phyloP scores from a whole-genome alignment of 37 sponge, comb jelly and placozoan genomes.

The Chondrilla cf. caribensis region DNA sequence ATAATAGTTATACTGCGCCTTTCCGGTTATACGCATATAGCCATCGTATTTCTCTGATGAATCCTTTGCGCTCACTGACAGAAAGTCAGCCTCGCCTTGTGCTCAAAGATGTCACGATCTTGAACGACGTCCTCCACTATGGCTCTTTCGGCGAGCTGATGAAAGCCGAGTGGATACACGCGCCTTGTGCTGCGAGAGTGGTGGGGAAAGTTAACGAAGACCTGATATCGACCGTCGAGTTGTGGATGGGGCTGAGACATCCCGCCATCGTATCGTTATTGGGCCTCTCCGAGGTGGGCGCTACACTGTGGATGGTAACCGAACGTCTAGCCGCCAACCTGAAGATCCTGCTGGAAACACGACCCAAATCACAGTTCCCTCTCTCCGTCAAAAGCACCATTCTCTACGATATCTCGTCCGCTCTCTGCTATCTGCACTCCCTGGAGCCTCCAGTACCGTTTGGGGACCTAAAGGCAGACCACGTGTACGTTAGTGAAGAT shows the following conservation, averaged over 20 bases:
- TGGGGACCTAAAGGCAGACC: neutral
- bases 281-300: neutral
- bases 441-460: neutral
- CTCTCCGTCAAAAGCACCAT: neutral
- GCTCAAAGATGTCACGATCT: too few relatives aligned
- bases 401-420: neutral
- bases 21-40: too few relatives aligned
- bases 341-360: neutral
- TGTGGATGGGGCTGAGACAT: neutral
- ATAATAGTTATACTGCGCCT: too few relatives aligned
- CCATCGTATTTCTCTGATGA: too few relatives aligned
- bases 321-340: neutral
- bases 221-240: too few relatives aligned
- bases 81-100: too few relatives aligned
- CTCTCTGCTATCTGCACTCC: slow-evolving; percentile 2
- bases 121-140: neutral
- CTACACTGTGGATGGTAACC: neutral
- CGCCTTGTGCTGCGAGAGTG: neutral
- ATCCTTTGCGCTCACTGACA: too few relatives aligned
- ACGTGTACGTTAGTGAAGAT: neutral
- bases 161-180: neutral
- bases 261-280: neutral
- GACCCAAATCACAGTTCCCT: neutral
- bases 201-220: neutral
- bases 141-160: neutral